Base-by-base conservation (phyloP, 2,888 invertebrate species). In the Graphium colonna region DNA sequence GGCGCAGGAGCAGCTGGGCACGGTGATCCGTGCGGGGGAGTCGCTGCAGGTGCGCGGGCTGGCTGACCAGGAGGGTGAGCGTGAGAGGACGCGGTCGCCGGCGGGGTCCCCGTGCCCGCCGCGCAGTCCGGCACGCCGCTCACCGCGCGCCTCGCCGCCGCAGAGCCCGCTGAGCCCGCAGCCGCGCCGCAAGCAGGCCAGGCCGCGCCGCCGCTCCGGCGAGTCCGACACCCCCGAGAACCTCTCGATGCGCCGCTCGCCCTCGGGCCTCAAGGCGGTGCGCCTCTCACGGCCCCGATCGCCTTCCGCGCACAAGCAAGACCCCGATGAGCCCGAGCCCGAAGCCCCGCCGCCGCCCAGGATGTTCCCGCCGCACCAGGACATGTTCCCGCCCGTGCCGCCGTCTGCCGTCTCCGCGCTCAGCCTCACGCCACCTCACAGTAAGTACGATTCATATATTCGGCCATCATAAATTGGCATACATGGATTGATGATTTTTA, bases 11-110 rank as follows among this genome's bases (percentile, higher is more conserved):
- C 95, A 96, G 60, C 90, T 97, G 18, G 93, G 95, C 52, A 94
- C 94, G 9, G 91, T 97, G 64, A 95, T 97, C 69, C 94, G 95
- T 68, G 96, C 96, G 1, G 97, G 97, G 0, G 96, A 97, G 73
- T 95, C 95, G 49, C 90, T 97, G 57, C 96, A 97, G 78, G 94
- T 96, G 59, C 92, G 95, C 16, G 96, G 96, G 3, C 81, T 96
- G 59, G 94, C 94, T 8, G 93, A 93, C 62, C 93, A 92, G 65
- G 92, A 91, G 42, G 86, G 88, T 51, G 91, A 82, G 75, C n/a
- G n/a, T n/a, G n/a, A n/a, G n/a, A 67, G 69, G 46, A 69, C 70
- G 56, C 68, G 79, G 49, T 79, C 87, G n/a, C 79, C 87, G 42
- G 83, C 87, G 26, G 79, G 80, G 56, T 79, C 77, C 40, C 79